Evolutionary conservation across 2,888 invertebrate genomes (phyloP), one percentile per base, ranked within the genome.

Genomic region (Zelleria hepariella): DNA sequence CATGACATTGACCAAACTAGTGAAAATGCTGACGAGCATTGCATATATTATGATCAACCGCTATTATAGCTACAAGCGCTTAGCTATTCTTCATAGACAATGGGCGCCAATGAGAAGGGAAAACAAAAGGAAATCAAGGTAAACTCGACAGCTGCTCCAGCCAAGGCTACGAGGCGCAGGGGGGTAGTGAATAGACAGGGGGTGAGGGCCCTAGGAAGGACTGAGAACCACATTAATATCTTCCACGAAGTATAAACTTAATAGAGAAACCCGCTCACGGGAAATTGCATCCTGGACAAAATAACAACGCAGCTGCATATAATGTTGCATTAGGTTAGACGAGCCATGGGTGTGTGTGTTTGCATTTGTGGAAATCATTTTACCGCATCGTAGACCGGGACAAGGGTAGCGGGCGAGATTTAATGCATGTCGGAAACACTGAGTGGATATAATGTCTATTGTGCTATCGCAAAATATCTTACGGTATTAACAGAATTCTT

Each of bases 161-260:
- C 55, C 59, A 59, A 59, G 49, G 56, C 56, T 23, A 57, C 2
- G 42, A 32, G 42, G 27, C 25, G 54, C 15, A 6, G 27, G 21
- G 51, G 51, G 49, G 51, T 10, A 23, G 24, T n/a, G 52, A 23
- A 7, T 1, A 18, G 32, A 53, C n/a, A 18, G 18, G 56, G 5
- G 26, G 49, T 8, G 24, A 26, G 51, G 48, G 51, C 26, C 25
- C 51, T 18, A 18, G 8, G 25, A 25, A 10, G 21, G 48, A 47
- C 21, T n/a, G 53, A 48, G 56, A 47, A 53, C 57, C 42, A 57
- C 52, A 58, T 68, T 69, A 68, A 67, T 66, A 65, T 66, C 63
- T 69, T 67, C 65, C 64, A 64, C 64, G 25, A 65, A 67, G 62
- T 65, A 63, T 65, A 63, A 63, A 63, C 65, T 66, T 66, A 67